Conservation (phyloP, 2,113 vertebrate genomes). For the Muntiacus muntjak region DNA sequence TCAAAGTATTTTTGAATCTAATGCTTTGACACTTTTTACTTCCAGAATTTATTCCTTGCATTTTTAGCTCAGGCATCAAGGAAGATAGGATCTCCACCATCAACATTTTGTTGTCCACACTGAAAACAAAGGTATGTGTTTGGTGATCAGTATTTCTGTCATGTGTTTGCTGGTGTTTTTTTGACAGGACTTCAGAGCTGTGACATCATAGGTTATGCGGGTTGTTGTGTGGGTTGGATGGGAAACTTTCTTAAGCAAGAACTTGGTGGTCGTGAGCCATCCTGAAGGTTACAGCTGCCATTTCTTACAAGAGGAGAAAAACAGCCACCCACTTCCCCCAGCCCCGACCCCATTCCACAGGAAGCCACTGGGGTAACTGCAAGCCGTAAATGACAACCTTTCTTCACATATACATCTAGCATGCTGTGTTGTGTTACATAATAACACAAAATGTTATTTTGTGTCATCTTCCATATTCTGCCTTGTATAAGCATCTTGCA, state of each 20-base stretch:
- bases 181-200: neutral
- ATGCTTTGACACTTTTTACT: constrained; percentile 57
- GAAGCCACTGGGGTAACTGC: rapidly evolving
- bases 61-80: constrained; percentile 89
- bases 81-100: constrained; percentile 92
- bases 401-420: neutral
- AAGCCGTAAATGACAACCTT: neutral
- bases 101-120: constrained; percentile 89
- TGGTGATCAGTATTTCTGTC: rapidly evolving
- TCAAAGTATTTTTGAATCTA: constrained; percentile 8
- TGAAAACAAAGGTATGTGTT: constrained; percentile 86
- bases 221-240: rapidly evolving
- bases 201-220: too few relatives aligned
- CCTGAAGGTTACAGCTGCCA: neutral
- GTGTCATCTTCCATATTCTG: neutral
- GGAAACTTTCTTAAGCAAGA: neutral
- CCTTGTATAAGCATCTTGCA: neutral
- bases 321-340: neutral
- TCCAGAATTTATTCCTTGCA: constrained; percentile 91
- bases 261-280: neutral
- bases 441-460: neutral
- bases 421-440: neutral
- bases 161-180: neutral
- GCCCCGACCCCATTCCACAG: neutral
- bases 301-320: neutral